phyloP scores from a whole-genome alignment of 1,140 invertebrate species.

The Helicoverpa armigera region DNA sequence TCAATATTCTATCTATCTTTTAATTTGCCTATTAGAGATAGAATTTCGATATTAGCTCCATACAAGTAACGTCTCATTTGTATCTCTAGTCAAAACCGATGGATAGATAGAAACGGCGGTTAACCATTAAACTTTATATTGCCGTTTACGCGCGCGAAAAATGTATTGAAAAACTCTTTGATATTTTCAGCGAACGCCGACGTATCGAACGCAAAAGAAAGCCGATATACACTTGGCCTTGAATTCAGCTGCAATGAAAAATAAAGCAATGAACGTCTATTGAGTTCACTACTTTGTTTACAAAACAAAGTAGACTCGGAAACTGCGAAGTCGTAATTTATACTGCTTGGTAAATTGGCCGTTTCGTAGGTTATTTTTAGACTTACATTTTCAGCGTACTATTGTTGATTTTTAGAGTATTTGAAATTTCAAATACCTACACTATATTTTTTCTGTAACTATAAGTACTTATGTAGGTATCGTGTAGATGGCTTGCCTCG shows the following conservation, averaged over 20 bases:
- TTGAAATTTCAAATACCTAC: too few species aligned
- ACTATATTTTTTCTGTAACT: too few species aligned
- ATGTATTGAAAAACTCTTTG: background rate
- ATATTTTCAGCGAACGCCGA: background rate
- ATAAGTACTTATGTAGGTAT: too few species aligned
- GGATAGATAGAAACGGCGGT: too few species aligned
- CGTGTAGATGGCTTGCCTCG: too few species aligned
- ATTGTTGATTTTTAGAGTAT: too few species aligned
- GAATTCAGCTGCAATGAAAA: constrained; percentile 5
- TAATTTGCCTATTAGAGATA: too few species aligned
- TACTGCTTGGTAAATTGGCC: background rate
- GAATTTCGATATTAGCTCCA: too few species aligned
- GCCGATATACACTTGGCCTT: background rate
- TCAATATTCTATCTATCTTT: too few species aligned
- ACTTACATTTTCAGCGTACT: too few species aligned
- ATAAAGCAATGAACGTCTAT: background rate
- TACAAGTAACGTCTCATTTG: too few species aligned
- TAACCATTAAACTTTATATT: background rate
- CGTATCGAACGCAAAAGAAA: background rate
- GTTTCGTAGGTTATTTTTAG: background rate
- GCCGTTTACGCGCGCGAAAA: background rate
- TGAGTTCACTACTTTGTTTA: background rate
- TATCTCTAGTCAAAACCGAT: too few species aligned
- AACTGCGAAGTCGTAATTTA: background rate
- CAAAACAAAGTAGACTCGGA: background rate